Conservation (phyloP, 2,797 vertebrate species). For the Avahi laniger region DNA sequence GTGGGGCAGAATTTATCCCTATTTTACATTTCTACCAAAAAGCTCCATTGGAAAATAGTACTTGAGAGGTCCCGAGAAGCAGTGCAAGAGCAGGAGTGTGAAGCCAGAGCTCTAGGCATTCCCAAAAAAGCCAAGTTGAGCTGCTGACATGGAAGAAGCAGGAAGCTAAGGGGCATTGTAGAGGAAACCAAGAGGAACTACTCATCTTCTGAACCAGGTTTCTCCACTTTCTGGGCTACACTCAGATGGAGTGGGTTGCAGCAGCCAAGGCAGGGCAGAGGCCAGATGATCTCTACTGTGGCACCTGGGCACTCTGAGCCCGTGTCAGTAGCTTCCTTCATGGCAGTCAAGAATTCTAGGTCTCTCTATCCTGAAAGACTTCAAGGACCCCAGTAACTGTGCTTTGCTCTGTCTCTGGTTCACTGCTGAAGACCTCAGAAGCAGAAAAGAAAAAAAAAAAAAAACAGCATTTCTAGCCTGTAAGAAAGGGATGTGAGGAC, state of each 20-base stretch:
- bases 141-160: not conserved
- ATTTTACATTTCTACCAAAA: conserved; percentile 25
- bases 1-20: not conserved
- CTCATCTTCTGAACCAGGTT: not conserved
- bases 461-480: not conserved
- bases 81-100: not conserved
- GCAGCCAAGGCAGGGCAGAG: not conserved
- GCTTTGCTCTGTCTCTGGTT: conserved; percentile 24
- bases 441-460: not conserved
- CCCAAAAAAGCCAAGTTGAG: conserved; percentile 34
- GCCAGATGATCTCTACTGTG: not conserved
- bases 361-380: not conserved
- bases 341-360: conserved; percentile 16
- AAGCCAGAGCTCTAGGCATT: not conserved
- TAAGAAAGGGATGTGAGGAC: conserved; percentile 4
- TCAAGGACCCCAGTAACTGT: not conserved
- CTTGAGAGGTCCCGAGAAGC: not conserved
- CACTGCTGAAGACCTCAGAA: conserved; percentile 34
- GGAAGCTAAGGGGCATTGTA: not conserved
- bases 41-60: not conserved
- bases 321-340: not conserved
- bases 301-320: not conserved
- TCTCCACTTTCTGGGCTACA: not conserved
- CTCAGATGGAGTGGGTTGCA: not conserved
- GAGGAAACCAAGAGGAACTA: not conserved